Percentiles rank a stretch among this genome's conserved stretches.
phyloP scores from a whole-genome alignment of 2,113 vertebrate species.

The Gallinago media region DNA sequence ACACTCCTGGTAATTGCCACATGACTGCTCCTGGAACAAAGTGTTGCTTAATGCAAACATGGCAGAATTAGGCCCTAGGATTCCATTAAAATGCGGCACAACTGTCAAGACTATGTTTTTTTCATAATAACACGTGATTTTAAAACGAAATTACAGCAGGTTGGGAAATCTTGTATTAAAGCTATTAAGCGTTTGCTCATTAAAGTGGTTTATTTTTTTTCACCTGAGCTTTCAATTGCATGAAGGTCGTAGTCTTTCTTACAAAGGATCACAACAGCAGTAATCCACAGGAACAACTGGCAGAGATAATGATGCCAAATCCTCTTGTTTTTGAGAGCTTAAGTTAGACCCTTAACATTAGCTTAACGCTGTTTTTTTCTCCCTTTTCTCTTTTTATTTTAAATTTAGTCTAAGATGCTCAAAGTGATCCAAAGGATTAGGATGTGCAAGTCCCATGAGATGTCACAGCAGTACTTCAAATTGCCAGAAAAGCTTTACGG shows the following conservation, averaged over 20 bases:
- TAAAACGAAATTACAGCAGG: background rate
- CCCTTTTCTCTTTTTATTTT: background rate
- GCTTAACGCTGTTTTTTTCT: background rate
- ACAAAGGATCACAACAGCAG: background rate
- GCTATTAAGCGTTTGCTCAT: background rate
- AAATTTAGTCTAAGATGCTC: background rate
- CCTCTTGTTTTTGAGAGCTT: background rate
- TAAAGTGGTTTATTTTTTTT: background rate
- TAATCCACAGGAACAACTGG: background rate
- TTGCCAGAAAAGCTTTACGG: background rate
- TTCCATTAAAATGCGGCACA: background rate
- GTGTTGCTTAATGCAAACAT: background rate
- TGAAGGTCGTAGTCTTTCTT: background rate
- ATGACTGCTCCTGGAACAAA: constrained; percentile 21
- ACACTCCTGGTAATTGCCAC: constrained; percentile 11
- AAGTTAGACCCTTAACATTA: background rate
- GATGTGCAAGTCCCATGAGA: background rate
- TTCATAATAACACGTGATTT: background rate
- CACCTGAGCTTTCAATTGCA: background rate
- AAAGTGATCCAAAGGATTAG: background rate
- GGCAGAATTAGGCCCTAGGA: constrained; percentile 30
- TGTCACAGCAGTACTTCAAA: background rate
- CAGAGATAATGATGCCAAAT: constrained; percentile 10
- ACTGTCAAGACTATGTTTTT: background rate
- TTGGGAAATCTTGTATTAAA: constrained; percentile 47